Conservation (phyloP, 2,113 vertebrate genomes). For the Centropus unirufus region DNA sequence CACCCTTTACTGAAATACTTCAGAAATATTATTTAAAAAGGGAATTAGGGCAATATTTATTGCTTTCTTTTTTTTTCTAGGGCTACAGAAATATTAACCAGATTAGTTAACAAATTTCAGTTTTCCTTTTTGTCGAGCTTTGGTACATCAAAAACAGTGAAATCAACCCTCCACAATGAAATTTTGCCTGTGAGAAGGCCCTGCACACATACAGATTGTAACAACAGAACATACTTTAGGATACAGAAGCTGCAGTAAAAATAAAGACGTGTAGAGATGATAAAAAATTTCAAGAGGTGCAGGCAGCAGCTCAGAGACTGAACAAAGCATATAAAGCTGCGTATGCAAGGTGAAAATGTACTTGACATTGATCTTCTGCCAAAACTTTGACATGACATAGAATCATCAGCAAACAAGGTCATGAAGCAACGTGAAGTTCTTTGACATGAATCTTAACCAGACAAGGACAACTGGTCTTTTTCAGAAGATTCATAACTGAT, state of each 20-base stretch:
- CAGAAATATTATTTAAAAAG: not conserved
- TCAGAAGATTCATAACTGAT: constrained; percentile 23
- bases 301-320: not conserved
- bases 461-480: not conserved
- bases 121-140: not conserved
- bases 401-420: constrained; percentile 19
- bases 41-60: not conserved
- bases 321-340: not conserved
- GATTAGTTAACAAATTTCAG: not conserved
- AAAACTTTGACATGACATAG: not conserved
- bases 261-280: not conserved
- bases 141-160: not conserved
- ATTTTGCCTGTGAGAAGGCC: not conserved
- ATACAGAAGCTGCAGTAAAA: not conserved
- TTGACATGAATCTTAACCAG: constrained; percentile 27
- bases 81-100: not conserved
- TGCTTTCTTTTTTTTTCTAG: not conserved
- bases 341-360: constrained; percentile 26
- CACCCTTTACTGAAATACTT: not conserved
- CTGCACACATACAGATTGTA: not conserved
- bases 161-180: not conserved
- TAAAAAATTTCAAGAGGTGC: not conserved
- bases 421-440: constrained; percentile 33
- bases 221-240: not conserved
- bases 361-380: constrained; percentile 49